Evolutionary conservation across 2,888 invertebrate genomes (phyloP).

Genomic region (Caenorhabditis panamensis): DNA sequence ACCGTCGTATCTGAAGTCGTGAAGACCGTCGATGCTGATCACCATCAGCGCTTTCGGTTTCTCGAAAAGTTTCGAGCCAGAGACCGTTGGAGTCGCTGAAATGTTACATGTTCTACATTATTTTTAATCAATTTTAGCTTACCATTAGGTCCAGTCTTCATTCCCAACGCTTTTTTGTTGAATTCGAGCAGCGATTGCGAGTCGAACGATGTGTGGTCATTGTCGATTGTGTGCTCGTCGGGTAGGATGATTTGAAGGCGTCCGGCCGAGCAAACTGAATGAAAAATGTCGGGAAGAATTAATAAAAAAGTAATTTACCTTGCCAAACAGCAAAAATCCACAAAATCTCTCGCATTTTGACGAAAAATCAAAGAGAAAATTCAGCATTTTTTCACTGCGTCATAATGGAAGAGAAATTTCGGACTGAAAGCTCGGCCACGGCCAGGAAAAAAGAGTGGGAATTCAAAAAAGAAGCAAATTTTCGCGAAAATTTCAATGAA

Average conservation of each 20-base stretch:
- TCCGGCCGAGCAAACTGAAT: conserved; percentile 24
- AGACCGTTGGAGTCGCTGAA: neutral
- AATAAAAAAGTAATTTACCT: conserved; percentile 4
- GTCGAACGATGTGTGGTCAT: conserved; percentile 11
- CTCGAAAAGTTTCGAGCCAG: conserved; percentile 4
- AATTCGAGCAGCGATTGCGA: conserved; percentile 25
- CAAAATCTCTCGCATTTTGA: neutral
- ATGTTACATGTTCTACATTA: neutral
- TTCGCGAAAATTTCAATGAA: too few relatives aligned
- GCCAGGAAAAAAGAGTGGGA: neutral
- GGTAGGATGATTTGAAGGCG: conserved; percentile 38
- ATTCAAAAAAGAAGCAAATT: neutral
- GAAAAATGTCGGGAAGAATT: neutral
- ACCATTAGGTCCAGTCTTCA: conserved; percentile 15
- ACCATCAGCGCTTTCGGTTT: conserved; percentile 44
- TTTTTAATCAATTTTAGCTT: neutral
- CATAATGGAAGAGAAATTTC: neutral
- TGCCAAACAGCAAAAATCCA: neutral
- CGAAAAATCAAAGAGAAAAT: neutral
- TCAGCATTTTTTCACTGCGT: neutral
- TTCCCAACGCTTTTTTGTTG: conserved; percentile 36
- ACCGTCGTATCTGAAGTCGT: conserved; percentile 24
- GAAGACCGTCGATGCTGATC: conserved; percentile 21
- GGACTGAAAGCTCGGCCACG: neutral
- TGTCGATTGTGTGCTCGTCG: conserved; percentile 1